Base-by-base conservation (phyloP, 2,113 vertebrate species). In the Gnathochromis pfefferi region DNA sequence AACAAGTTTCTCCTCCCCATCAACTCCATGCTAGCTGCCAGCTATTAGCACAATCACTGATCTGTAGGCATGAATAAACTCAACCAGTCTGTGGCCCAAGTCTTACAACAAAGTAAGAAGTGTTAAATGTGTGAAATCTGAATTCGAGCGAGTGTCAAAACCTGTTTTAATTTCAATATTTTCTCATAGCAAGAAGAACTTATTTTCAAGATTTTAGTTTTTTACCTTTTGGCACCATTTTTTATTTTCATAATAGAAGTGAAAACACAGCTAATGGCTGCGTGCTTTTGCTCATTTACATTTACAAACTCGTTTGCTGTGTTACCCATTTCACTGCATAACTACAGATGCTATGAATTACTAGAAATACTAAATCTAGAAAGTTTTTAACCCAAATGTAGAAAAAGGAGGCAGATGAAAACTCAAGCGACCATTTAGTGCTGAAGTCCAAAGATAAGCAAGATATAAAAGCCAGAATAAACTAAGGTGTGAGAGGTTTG, bases 71-170 rank as follows among this genome's bases (percentile, higher is more conserved):
- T 21, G n/a, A 53, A 21, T 53, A 53, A 53, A 54, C n/a, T 54
- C 5, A 54, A 54, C n/a, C 51, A 21, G 5, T 54, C 51, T 21
- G 9, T 54, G 9, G 51, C 51, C 51, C 3, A 54, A 54, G 9
- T 54, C n/a, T 21, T 12, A 23, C n/a, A 54, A 12, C 53, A 54
- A 54, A 21, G 51, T 21, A 54, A 4, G 10, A 11, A 23, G 53
- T 12, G 53, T 12, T 11, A 23, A 54, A 54, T 12, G 53, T 54
- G 53, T 23, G n/a, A 54, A 54, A 54, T 54, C 51, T 21, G n/a
- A 54, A 54, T 21, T 11, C n/a, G 7, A 54, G 19, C 0, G 9
- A 53, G n/a, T 0, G 9, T 54, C 51, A 54, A 21, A 54, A 21
- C 9, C n/a, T 54, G 9, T 11, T 21, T 21, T 54, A 0, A 54